Evolutionary conservation across 2,797 vertebrate genomes (phyloP).

Genomic region (Tangara arthus): DNA sequence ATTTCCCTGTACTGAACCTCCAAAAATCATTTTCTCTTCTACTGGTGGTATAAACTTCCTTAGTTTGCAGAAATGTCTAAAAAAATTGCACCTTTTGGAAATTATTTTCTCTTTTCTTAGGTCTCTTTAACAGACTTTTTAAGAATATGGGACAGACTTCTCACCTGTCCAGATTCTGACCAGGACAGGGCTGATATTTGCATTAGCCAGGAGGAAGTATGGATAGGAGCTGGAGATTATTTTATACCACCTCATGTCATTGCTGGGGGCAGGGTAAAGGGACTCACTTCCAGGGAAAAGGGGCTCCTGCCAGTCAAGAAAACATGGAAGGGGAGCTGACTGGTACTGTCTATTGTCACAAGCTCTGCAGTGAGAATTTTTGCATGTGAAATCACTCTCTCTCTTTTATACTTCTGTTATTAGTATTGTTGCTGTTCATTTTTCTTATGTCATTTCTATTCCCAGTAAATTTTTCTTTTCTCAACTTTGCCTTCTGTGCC

Average conservation of each 20-base stretch:
- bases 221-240: not conserved
- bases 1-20: not conserved
- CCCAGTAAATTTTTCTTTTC: not conserved
- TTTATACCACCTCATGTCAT: not conserved
- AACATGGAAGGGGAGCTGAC: rapidly evolving
- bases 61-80: not conserved
- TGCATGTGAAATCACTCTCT: not conserved
- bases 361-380: not conserved
- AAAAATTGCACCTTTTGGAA: not conserved
- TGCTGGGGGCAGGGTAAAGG: not conserved
- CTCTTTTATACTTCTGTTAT: not conserved
- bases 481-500: not conserved
- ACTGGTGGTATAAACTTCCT: not conserved
- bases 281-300: not conserved
- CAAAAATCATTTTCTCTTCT: not conserved
- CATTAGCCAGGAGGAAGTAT: not conserved
- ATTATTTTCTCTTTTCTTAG: not conserved
- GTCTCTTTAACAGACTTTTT: not conserved
- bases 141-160: not conserved
- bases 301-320: not conserved
- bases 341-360: not conserved
- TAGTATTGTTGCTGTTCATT: not conserved
- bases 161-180: rapidly evolving
- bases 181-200: not conserved
- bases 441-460: not conserved